Conservation (phyloP, 2,888 invertebrate species). For the Nudaria mundana region DNA sequence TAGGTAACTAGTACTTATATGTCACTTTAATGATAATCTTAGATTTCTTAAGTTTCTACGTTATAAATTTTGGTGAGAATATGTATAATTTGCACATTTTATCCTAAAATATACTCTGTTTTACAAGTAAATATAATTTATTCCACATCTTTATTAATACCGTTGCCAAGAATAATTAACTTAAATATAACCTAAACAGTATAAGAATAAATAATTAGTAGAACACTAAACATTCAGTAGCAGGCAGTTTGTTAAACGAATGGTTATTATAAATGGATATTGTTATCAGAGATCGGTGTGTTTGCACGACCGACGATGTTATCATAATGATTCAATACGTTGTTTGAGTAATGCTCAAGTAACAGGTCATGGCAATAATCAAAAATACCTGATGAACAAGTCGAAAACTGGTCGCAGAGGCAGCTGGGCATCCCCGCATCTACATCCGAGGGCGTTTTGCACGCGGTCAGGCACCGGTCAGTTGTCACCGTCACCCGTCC, state of each 20-base stretch:
- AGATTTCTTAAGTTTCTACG: too few relatives aligned
- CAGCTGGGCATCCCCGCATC: constrained; percentile 67
- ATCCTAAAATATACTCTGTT: neutral
- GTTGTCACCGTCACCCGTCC: constrained; percentile 53
- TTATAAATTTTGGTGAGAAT: too few relatives aligned
- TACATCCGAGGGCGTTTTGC: constrained; percentile 68
- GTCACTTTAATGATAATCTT: too few relatives aligned
- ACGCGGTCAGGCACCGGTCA: constrained; percentile 66
- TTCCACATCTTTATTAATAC: neutral
- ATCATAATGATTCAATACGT: constrained; percentile 41
- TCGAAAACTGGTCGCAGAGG: constrained; percentile 58
- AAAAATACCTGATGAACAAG: constrained; percentile 72
- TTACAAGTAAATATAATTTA: neutral
- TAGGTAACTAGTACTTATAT: too few relatives aligned
- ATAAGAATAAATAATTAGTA: neutral
- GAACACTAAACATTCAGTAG: constrained; percentile 10
- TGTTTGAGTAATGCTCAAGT: constrained; percentile 35
- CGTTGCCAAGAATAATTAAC: too few relatives aligned
- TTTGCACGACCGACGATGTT: constrained; percentile 27
- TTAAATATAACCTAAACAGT: too few relatives aligned
- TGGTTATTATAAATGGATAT: constrained; percentile 17
- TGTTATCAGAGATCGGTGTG: constrained; percentile 26
- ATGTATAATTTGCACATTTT: too few relatives aligned
- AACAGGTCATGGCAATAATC: constrained; percentile 43
- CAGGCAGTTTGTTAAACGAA: constrained; percentile 16